A percentile compares a stretch with the other conserved stretches of the same genome.
These are phyloP conservation scores for Labia minor DNA, from an alignment of 2,888 invertebrate genomes.

Conservation along the genomic window DNA sequence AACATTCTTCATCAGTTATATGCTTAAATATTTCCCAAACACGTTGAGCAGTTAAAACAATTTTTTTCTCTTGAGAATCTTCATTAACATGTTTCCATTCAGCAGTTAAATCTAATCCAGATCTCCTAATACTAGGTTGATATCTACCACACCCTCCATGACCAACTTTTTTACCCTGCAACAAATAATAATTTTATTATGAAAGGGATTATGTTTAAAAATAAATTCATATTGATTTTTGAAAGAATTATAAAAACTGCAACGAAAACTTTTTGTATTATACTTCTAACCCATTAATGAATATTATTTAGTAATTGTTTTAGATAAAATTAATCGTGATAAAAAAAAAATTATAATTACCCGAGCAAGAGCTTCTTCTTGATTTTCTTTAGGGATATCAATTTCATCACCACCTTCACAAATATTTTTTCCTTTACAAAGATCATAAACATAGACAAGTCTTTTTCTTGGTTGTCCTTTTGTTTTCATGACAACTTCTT, in stretches of 20 bases:
- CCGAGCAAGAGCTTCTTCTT: slow-evolving; percentile 30
- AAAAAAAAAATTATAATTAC: too few species aligned
- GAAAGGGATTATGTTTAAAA: slow-evolving; percentile 16
- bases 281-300: not conserved
- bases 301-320: too few species aligned
- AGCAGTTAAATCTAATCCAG: slow-evolving; percentile 85
- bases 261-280: not conserved
- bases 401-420: slow-evolving; percentile 98
- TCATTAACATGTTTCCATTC: slow-evolving; percentile 99
- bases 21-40: slow-evolving; percentile 75
- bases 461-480: slow-evolving; percentile 93
- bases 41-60: slow-evolving; percentile 83
- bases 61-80: slow-evolving; percentile 95
- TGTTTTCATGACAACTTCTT: slow-evolving; percentile 89
- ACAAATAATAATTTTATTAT: slow-evolving; percentile 20
- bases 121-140: slow-evolving; percentile 83
- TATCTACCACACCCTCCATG: slow-evolving; percentile 98
- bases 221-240: slow-evolving; percentile 13
- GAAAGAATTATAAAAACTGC: slow-evolving; percentile 13
- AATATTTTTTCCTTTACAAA: slow-evolving; percentile 95
- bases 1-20: slow-evolving; percentile 80
- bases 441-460: slow-evolving; percentile 88
- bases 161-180: slow-evolving; percentile 46
- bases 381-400: slow-evolving; percentile 68
- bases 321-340: too few species aligned